phyloP scores from a whole-genome alignment of 2,797 vertebrate genomes.

The Graptemys geographica region DNA sequence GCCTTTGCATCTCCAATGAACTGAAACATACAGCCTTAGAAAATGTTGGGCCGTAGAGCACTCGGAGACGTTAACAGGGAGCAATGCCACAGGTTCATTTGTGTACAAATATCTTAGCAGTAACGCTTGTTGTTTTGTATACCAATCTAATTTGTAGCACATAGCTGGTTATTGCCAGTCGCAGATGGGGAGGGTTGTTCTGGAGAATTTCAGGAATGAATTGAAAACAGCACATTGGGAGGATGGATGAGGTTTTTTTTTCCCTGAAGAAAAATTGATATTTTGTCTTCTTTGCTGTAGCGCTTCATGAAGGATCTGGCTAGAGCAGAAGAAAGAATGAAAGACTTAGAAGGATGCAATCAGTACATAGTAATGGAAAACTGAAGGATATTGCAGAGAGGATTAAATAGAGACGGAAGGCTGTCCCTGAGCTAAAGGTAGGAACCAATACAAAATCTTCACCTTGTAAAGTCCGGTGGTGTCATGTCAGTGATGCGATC shows the following conservation, averaged over 20 bases:
- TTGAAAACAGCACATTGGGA: neutral
- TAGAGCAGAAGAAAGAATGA: neutral
- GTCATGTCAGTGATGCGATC: neutral
- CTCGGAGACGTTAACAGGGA: neutral
- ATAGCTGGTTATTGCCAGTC: neutral
- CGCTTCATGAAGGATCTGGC: neutral
- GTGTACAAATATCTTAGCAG: neutral
- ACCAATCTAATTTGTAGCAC: neutral
- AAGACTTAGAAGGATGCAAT: slow-evolving; percentile 38
- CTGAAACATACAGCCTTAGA: neutral
- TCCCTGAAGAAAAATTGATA: neutral
- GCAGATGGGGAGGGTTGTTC: neutral
- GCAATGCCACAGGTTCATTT: neutral
- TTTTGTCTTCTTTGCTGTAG: neutral
- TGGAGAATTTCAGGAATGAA: neutral
- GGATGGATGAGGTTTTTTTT: neutral
- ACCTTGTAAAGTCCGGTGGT: neutral
- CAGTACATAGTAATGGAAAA: neutral
- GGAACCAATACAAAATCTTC: neutral
- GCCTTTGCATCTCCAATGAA: slow-evolving; percentile 12
- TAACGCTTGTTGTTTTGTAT: neutral
- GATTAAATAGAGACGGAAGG: neutral
- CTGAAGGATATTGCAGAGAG: neutral
- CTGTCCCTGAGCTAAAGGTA: neutral
- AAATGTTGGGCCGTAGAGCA: neutral